phyloP scores from a whole-genome alignment of 2,888 invertebrate species.

The Orchesella flavescens region DNA sequence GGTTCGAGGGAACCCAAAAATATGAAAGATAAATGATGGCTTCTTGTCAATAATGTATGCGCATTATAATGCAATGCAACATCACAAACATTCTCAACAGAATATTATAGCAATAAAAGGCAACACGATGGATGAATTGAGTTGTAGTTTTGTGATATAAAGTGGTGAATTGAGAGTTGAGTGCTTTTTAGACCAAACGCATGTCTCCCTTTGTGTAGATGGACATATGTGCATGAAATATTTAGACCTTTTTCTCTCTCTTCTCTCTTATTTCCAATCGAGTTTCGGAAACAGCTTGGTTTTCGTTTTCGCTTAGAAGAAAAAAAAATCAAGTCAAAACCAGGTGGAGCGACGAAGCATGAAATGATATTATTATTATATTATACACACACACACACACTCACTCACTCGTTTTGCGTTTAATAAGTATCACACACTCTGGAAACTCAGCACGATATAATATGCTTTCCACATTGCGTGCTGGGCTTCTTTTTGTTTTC shows the following conservation, averaged over 20 bases:
- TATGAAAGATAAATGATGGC: constrained; percentile 43
- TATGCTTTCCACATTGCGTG: constrained; percentile 37
- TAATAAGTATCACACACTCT: neutral
- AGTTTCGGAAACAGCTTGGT: neutral
- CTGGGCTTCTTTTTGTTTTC: constrained; percentile 55
- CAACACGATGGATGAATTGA: too few relatives aligned
- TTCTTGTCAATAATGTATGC: constrained; percentile 33
- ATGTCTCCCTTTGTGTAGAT: neutral
- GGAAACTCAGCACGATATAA: constrained; percentile 5
- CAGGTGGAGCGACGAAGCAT: constrained; percentile 50
- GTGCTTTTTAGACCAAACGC: neutral
- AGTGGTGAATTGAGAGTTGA: neutral
- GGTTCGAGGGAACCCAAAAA: too few relatives aligned
- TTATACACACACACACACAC: neutral
- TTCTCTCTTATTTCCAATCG: too few relatives aligned
- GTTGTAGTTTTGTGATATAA: constrained; percentile 4
- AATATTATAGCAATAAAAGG: too few relatives aligned
- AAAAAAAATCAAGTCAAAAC: constrained; percentile 40
- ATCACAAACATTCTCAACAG: too few relatives aligned
- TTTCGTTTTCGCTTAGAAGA: too few relatives aligned
- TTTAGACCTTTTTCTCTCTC: constrained; percentile 1
- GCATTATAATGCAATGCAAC: constrained; percentile 8
- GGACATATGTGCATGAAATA: constrained; percentile 53
- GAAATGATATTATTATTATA: constrained; percentile 62
- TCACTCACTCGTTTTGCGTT: neutral